Percentiles rank a stretch among this genome's conserved stretches.
These are phyloP conservation scores for Pogonomyrmex californicus DNA, from an alignment of 1,140 invertebrate genomes.

Conservation along the genomic window DNA sequence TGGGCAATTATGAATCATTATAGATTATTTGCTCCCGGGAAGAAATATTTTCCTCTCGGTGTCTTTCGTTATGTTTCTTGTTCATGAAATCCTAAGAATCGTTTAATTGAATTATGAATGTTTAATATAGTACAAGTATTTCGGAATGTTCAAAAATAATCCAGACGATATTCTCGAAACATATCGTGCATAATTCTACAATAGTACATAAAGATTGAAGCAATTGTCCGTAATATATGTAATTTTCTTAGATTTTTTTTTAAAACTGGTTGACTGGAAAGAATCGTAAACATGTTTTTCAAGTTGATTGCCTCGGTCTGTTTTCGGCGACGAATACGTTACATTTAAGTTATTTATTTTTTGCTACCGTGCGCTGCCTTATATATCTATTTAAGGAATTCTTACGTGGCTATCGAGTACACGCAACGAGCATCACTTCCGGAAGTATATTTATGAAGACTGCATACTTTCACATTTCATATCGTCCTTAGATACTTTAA, in stretches of 20 bases:
- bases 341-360: constrained; percentile 68
- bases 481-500: not conserved
- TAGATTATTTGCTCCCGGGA: not conserved
- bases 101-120: not conserved
- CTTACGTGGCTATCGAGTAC: constrained; percentile 26
- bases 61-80: constrained; percentile 5
- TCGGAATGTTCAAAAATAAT: not conserved
- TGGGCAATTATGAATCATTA: not conserved
- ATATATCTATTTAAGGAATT: constrained; percentile 13
- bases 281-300: constrained; percentile 13
- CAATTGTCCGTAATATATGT: not conserved
- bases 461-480: constrained; percentile 43
- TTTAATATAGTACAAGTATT: not conserved
- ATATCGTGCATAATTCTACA: constrained; percentile 5
- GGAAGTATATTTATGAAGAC: constrained; percentile 13
- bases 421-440: constrained; percentile 39
- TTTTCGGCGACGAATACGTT: constrained; percentile 18
- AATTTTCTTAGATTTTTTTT: not conserved
- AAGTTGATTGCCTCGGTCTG: constrained; percentile 40
- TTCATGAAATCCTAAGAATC: not conserved
- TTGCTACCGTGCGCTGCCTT: constrained; percentile 38
- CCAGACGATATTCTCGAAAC: constrained; percentile 40
- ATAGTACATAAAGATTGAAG: constrained; percentile 39
- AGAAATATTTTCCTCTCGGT: constrained; percentile 43
- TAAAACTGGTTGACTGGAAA: not conserved